Percentiles rank a stretch among this genome's conserved stretches.
Conservation (phyloP, 2,113 vertebrate genomes). For the Anhinga anhinga region DNA sequence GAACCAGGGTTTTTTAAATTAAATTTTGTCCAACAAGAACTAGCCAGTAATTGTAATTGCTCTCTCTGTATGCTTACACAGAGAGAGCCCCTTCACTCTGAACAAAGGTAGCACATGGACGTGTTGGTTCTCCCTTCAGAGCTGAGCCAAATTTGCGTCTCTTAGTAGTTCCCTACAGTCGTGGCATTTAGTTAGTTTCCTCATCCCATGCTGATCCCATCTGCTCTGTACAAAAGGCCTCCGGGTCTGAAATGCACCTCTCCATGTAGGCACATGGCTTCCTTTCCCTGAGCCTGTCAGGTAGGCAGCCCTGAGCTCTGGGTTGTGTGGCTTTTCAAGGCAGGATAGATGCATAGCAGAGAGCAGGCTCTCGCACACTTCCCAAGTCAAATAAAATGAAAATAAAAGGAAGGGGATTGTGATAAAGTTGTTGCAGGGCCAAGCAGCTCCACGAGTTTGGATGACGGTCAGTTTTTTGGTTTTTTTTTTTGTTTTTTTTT, state of each 20-base stretch:
- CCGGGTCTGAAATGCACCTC: fast-evolving
- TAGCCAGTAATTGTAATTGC: not conserved
- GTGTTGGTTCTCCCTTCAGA: not conserved
- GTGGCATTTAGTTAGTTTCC: not conserved
- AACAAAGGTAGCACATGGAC: not conserved
- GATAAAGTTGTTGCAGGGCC: not conserved
- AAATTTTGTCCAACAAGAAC: not conserved
- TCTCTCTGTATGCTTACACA: not conserved
- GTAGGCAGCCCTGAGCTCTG: fast-evolving
- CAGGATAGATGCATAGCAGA: not conserved
- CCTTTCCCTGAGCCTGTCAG: not conserved
- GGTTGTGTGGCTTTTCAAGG: fast-evolving
- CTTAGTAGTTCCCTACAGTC: not conserved
- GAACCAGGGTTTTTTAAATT: not conserved
- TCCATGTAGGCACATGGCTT: fast-evolving
- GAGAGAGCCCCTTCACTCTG: not conserved
- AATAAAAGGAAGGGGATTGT: not conserved
- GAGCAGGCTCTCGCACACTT: not conserved
- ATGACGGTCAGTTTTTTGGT: not conserved
- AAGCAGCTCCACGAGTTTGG: not conserved
- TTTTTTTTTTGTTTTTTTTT: not conserved
- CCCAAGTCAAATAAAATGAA: not conserved
- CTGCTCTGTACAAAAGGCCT: not conserved
- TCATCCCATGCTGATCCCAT: not conserved
- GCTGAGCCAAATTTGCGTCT: not conserved